Base-by-base conservation (phyloP, 1,140 invertebrate genomes). In the Hestina assimilis region DNA sequence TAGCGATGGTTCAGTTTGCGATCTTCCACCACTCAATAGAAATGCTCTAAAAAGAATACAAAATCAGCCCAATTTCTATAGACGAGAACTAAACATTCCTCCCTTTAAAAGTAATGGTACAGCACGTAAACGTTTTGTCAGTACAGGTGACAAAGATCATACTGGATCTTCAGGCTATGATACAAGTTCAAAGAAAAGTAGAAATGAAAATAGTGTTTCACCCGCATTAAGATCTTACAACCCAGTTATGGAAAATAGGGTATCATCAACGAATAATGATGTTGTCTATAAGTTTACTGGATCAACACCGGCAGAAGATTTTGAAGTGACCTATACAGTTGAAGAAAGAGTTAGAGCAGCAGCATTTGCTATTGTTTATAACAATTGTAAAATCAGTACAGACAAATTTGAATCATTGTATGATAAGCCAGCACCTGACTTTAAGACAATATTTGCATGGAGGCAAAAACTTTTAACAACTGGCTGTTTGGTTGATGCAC, bases 341-440 rank as follows among this genome's bases (percentile, higher is more conserved):
- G 79, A 87, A 63, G 87, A 90, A 69, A 73, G 81, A 65, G 79
- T 89, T 0, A 74, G 52, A 60, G 77, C 76, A 33, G 87, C 89
- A 28, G 89, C 87, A 20, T 83, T 75, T 78, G 89, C 86, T 43
- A 79, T 90, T 62, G 82, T 74, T 6, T 83, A 88, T 51, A 81
- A 83, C 19, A 90, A 89, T 53, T 89, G 87, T 51, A 85, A 76
- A 71, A 78, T 78, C 3, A 84, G 72, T 50, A 81, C 80, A 28
- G 67, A 82, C 3, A 84, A 72, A 52, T 90, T 90, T 83, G 77
- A 89, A 70, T 47, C 54, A n/a, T 21, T 74, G 8, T 89, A 68
- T 76, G 79, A 87, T 31, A 90, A 90, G 70, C 87, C 84, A 41
- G 86, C 87, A 20, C 89, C 89, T 40, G 86, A 89, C 66, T 88